Evolutionary conservation across 2,888 invertebrate species (phyloP), one percentile per base, ranked within the genome.

Genomic region (Tetheella fluctuosa): DNA sequence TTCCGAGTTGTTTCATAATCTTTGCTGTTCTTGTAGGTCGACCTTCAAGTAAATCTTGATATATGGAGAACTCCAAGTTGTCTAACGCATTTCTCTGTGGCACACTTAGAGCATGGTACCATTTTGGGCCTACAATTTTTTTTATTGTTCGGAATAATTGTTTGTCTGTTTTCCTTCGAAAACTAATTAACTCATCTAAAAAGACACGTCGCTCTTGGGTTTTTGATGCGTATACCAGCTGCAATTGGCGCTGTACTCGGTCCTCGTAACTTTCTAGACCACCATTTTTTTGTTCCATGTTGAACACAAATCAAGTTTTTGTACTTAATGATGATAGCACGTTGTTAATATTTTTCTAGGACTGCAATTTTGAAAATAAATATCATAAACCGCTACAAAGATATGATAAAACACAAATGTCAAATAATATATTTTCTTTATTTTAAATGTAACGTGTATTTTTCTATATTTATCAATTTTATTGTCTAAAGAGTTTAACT

Each of bases 71-170:
- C 54, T 80, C 73, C 62, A 93, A 73, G 0, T 68, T 69, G 59
- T 91, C 87, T 54, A 93, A 74, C 2, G 88, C 84, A 6, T 59
- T 56, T 65, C 85, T 81, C 74, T 93, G 93, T 4, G 75, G 75
- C 3, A 83, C 87, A 65, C 92, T 91, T 8, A 93, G 81, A 1
- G 86, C 84, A 69, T 92, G 91, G 63, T 91, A 89, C 93, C 93
- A 93, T 12, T 64, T 77, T 0, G 93, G 91, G 1, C 92, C 93
- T 8, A 90, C 74, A 1, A 74, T 62, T 2, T 61, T 55, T 59
- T 57, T 79, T n/a, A 89, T 73, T 13, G 42, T 65, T 60, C 70
- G 73, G 7, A 83, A 61, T 15, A 81, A 48, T 12, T 64, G 52
- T 64, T 79, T 86, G 8, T 77, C 73, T 56, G 62, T 79, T 34